phyloP scores from a whole-genome alignment of 2,113 vertebrate species.

The Stegastes partitus region DNA sequence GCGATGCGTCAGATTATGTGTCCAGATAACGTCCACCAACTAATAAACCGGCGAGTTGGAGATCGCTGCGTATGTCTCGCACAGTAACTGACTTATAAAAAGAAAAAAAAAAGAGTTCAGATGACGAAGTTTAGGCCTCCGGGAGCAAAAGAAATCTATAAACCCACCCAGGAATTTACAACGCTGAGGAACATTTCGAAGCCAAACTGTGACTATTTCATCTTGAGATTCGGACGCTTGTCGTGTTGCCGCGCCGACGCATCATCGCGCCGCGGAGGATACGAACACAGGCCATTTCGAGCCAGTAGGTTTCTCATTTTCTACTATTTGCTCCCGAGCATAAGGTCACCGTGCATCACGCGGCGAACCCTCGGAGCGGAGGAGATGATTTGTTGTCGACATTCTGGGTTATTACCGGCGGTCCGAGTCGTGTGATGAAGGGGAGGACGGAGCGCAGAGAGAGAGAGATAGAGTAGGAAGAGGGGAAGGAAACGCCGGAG shows the following conservation, averaged over 20 bases:
- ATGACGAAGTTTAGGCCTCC: too few species aligned
- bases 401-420: constrained; percentile 63
- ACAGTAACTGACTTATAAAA: not conserved
- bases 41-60: not conserved
- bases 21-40: not conserved
- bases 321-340: constrained; percentile 52
- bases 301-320: constrained; percentile 60
- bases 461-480: constrained; percentile 9
- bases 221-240: not conserved
- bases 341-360: constrained; percentile 52
- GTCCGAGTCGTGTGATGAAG: constrained; percentile 41
- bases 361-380: constrained; percentile 40
- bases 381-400: constrained; percentile 66
- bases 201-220: not conserved
- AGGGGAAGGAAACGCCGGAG: not conserved
- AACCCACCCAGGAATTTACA: not conserved
- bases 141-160: too few species aligned
- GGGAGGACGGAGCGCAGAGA: not conserved
- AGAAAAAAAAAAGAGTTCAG: too few species aligned
- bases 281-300: constrained; percentile 50
- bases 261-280: constrained; percentile 3
- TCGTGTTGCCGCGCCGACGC: not conserved
- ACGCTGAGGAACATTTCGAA: not conserved
- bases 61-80: not conserved
- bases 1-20: not conserved